Evolutionary conservation across 1,140 invertebrate genomes (phyloP).

Genomic region (Anoplolepis gracilipes): DNA sequence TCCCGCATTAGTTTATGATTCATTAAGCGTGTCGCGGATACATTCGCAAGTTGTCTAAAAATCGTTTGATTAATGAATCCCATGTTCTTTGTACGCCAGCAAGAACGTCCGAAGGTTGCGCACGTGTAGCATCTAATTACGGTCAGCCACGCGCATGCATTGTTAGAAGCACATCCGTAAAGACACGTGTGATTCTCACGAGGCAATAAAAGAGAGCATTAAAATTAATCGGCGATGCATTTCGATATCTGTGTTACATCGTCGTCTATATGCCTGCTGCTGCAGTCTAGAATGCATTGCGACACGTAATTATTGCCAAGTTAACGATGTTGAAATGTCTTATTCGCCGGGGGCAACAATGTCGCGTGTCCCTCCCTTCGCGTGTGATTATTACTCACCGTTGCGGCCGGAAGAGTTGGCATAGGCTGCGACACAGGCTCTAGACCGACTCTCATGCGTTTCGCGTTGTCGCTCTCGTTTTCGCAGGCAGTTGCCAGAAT

Average conservation of each 20-base stretch:
- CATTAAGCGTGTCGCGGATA: slow-evolving; percentile 15
- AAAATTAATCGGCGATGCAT: slow-evolving; percentile 26
- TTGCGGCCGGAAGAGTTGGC: slow-evolving; percentile 89
- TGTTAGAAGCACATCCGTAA: slow-evolving; percentile 15
- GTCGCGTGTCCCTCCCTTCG: neutral
- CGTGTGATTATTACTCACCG: slow-evolving; percentile 80
- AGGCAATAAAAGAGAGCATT: neutral
- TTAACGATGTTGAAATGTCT: slow-evolving; percentile 17
- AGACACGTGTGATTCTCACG: neutral
- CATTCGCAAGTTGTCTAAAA: slow-evolving; percentile 46
- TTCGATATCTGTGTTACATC: neutral
- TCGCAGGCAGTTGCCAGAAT: slow-evolving; percentile 98
- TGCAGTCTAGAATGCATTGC: slow-evolving; percentile 3
- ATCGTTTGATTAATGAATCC: slow-evolving; percentile 36
- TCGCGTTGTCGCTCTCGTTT: slow-evolving; percentile 98
- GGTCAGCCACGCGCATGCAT: neutral
- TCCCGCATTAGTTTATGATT: slow-evolving; percentile 21
- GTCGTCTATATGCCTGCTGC: neutral
- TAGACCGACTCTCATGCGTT: slow-evolving; percentile 97
- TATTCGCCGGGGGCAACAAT: neutral
- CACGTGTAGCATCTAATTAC: slow-evolving; percentile 34
- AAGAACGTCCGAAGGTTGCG: slow-evolving; percentile 4
- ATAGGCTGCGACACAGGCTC: slow-evolving; percentile 96
- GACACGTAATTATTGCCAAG: slow-evolving; percentile 24
- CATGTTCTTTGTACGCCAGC: neutral